Evolutionary conservation across 2,113 vertebrate species (phyloP).

Genomic region (Eulemur rufifrons): DNA sequence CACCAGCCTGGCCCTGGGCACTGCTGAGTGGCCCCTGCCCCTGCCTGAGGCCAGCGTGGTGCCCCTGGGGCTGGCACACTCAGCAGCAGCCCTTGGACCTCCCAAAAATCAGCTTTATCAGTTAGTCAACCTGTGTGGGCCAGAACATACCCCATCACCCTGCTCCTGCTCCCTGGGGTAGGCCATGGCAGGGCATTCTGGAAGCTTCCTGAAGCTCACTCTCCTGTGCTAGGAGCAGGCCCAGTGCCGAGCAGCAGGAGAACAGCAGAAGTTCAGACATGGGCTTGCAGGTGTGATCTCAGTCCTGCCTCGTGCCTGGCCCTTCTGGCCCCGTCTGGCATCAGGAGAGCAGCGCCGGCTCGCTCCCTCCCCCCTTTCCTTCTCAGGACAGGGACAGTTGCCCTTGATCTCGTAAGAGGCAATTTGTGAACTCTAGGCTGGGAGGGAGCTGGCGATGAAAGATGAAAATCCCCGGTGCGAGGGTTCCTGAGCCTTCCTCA

Average conservation of each 20-base stretch:
- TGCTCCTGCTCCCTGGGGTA: accelerated
- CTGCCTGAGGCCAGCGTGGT: background rate
- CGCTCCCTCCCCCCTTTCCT: background rate
- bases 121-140: background rate
- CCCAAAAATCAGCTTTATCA: background rate
- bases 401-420: constrained; percentile 61
- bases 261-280: background rate
- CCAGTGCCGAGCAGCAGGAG: background rate
- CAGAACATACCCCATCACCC: background rate
- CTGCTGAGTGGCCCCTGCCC: background rate
- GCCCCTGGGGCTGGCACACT: background rate
- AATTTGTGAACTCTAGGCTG: constrained; percentile 47
- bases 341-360: background rate
- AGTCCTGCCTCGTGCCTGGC: background rate
- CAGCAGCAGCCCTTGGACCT: background rate
- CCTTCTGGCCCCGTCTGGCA: accelerated
- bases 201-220: background rate
- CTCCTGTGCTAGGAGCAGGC: background rate
- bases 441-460: constrained; percentile 69
- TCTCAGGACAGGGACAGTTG: background rate
- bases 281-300: background rate
- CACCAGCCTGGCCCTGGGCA: background rate
- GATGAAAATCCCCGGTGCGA: constrained; percentile 68
- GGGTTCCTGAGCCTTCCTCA: constrained; percentile 67
- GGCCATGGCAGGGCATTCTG: background rate